Base-by-base conservation (phyloP, 2,113 vertebrate species). In the Porphyrio hochstetteri region DNA sequence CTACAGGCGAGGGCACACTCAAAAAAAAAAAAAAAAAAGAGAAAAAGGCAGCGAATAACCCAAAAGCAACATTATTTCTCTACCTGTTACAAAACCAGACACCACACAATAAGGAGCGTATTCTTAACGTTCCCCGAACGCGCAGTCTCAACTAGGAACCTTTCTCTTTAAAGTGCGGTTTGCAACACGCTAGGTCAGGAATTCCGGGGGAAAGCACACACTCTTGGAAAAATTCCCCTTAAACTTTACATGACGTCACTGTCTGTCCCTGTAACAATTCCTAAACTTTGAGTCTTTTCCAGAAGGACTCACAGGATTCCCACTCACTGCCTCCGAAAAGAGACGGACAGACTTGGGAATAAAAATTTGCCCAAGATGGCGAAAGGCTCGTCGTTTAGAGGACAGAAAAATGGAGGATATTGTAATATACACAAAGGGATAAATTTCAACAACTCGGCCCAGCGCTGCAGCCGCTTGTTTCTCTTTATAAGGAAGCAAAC, bases 341-440 rank as follows among this genome's bases (percentile, higher is more conserved):
- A 59, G 95, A 97, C 82, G 75, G 86, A 53, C 81, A 80, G 92
- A 80, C 93, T 92, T 33, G 74, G 70, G 96, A 97, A 98, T 98
- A 98, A 98, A 97, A 98, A 98, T 98, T 79, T 98, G 98, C 98
- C 98, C 99, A 99, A 99, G 99, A 99, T 99, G 99, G 99, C 99
- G 99, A 99, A 98, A 98, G 98, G 98, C 99, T 99, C 99, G 99
- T 99, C 99, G 99, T 99, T 99, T 99, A 98, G 99, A 99, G 98
- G 98, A 98, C 98, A 98, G 97, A 98, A 98, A 99, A 99, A 99
- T 99, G 99, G 99, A 99, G 99, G 99, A 99, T 99, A 99, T 99
- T 99, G 99, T 99, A 99, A 99, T 99, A 99, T 99, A 99, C 99
- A 99, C 99, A 99, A 99, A 99, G 99, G 99, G 98, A 99, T 98